These are phyloP conservation scores for Linepithema humile DNA, from an alignment of 1,140 invertebrate genomes.

Conservation along the genomic window DNA sequence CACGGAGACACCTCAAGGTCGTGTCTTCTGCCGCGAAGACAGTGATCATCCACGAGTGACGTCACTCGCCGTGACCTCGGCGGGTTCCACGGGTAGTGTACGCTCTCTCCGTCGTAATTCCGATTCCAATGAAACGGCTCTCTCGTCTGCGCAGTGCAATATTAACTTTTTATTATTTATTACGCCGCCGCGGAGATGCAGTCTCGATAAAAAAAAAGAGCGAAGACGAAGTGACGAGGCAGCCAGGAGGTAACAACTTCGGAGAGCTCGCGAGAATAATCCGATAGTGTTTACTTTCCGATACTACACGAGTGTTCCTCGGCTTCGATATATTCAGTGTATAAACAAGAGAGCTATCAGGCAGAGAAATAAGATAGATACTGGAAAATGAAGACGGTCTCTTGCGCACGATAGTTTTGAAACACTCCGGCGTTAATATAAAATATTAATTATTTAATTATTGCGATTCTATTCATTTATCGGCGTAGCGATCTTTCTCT, in stretches of 20 bases:
- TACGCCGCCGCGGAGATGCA: background rate
- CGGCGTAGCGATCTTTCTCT: background rate
- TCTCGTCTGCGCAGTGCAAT: background rate
- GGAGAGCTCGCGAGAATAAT: no score
- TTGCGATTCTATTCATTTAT: background rate
- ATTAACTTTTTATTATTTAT: conserved; percentile 43
- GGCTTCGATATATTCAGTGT: background rate
- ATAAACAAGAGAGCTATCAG: no score
- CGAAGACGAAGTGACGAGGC: background rate
- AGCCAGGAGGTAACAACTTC: background rate
- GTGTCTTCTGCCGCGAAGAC: conserved; percentile 56
- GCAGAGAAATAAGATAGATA: no score
- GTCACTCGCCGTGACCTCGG: conserved; percentile 60
- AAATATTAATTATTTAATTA: background rate
- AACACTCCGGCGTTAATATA: no score
- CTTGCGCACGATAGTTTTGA: no score
- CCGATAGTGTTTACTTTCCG: no score
- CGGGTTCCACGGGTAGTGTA: conserved; percentile 17
- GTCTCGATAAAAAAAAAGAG: background rate
- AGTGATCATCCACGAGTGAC: conserved; percentile 60
- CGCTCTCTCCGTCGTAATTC: conserved; percentile 67
- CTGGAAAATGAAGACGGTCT: no score
- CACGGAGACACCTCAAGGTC: conserved; percentile 62
- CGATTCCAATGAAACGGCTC: conserved; percentile 73
- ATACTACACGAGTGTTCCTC: background rate